Evolutionary conservation across 2,113 vertebrate genomes (phyloP).

Genomic region (Arenaria interpres): DNA sequence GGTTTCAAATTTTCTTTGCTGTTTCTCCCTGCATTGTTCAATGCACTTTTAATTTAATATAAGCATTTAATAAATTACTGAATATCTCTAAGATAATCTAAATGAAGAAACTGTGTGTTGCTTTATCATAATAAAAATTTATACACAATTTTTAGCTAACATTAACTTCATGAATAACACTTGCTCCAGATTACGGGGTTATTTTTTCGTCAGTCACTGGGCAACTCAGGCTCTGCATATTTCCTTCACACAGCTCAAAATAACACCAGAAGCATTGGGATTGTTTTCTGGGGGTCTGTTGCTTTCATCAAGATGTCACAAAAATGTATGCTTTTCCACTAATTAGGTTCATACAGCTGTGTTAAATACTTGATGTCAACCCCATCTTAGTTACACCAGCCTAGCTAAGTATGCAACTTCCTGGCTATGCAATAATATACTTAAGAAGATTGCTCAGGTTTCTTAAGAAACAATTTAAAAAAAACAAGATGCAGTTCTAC

Average conservation of each 20-base stretch:
- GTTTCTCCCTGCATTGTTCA: background rate
- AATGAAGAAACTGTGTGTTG: background rate
- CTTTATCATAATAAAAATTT: background rate
- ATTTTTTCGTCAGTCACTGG: background rate
- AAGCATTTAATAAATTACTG: background rate
- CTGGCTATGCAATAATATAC: background rate
- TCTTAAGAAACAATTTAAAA: background rate
- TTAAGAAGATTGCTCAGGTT: background rate
- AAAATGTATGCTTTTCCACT: background rate
- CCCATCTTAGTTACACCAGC: background rate
- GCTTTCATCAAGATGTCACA: background rate
- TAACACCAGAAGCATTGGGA: background rate
- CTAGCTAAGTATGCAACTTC: background rate
- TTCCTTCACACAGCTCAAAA: background rate
- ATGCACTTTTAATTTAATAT: background rate
- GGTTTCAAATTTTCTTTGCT: background rate
- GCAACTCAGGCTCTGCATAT: rapidly evolving
- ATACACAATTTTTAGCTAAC: background rate
- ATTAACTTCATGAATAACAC: background rate
- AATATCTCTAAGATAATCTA: background rate
- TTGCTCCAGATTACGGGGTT: background rate
- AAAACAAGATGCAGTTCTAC: background rate
- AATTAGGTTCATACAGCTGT: background rate
- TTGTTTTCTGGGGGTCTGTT: background rate
- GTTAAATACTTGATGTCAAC: background rate